Evolutionary conservation across 1,140 invertebrate genomes (phyloP).

Genomic region (Polyergus mexicanus): DNA sequence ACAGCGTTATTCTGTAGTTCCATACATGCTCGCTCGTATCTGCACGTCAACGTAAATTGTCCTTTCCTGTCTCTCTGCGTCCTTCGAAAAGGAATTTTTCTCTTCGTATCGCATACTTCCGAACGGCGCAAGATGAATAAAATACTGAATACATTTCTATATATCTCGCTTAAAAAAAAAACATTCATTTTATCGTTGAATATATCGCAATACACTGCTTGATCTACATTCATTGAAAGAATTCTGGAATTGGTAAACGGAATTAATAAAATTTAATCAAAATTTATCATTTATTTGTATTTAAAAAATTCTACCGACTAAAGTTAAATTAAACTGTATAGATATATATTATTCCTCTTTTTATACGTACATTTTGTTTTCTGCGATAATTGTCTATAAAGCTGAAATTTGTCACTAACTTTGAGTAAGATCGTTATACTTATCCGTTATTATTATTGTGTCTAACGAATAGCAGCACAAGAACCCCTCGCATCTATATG

Average conservation of each 20-base stretch:
- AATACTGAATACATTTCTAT: constrained; percentile 23
- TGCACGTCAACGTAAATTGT: constrained; percentile 58
- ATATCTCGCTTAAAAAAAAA: not conserved
- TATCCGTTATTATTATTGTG: constrained; percentile 61
- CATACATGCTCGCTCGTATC: constrained; percentile 57
- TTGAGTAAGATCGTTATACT: constrained; percentile 29
- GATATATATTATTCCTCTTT: no score
- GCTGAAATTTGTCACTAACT: constrained; percentile 1
- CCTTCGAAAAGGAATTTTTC: constrained; percentile 63
- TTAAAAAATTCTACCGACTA: constrained; percentile 14
- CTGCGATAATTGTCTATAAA: not conserved
- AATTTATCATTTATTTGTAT: not conserved
- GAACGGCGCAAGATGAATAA: constrained; percentile 33
- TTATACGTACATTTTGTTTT: not conserved
- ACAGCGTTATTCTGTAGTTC: constrained; percentile 78
- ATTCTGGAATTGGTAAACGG: not conserved
- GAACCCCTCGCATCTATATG: constrained; percentile 68
- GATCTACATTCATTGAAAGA: not conserved
- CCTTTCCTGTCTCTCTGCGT: constrained; percentile 21
- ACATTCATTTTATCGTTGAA: not conserved
- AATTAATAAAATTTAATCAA: not conserved
- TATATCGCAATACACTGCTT: not conserved
- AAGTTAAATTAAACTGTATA: not conserved
- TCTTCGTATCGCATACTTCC: constrained; percentile 53
- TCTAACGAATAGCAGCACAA: constrained; percentile 62